phyloP scores from a whole-genome alignment of 2,797 vertebrate species.

The Poecilia velifera region DNA sequence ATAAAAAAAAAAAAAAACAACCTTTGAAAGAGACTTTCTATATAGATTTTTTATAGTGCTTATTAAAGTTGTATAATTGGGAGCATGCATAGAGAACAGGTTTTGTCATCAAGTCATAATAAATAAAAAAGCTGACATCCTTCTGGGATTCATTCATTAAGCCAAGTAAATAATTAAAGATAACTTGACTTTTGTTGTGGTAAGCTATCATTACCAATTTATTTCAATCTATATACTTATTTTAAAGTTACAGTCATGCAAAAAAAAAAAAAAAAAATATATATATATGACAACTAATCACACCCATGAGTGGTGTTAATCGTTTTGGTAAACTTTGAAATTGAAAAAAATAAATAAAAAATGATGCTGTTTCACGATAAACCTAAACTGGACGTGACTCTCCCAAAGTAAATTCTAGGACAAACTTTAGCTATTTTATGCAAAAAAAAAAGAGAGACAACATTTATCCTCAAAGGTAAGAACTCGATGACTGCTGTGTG shows the following conservation, averaged over 20 bases:
- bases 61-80: neutral
- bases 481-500: neutral
- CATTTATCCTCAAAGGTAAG: neutral
- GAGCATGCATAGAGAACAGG: neutral
- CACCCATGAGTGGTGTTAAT: too few species aligned
- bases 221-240: neutral
- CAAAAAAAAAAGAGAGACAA: neutral
- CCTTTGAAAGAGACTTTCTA: neutral
- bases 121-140: slow-evolving; percentile 1
- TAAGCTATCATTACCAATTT: slow-evolving; percentile 6
- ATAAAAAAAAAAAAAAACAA: neutral
- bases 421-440: neutral
- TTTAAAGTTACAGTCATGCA: neutral
- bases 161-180: neutral
- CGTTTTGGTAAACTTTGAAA: neutral
- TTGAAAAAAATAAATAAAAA: neutral
- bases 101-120: neutral
- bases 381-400: neutral
- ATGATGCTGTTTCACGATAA: neutral
- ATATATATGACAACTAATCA: too few species aligned
- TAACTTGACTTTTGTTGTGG: neutral
- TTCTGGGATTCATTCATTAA: slow-evolving; percentile 1
- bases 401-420: neutral
- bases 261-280: too few species aligned
- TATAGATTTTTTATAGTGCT: neutral